A percentile compares a stretch with the other conserved stretches of the same genome.
phyloP scores from a whole-genome alignment of 1,140 invertebrate genomes.

The Papilio polyxenes region DNA sequence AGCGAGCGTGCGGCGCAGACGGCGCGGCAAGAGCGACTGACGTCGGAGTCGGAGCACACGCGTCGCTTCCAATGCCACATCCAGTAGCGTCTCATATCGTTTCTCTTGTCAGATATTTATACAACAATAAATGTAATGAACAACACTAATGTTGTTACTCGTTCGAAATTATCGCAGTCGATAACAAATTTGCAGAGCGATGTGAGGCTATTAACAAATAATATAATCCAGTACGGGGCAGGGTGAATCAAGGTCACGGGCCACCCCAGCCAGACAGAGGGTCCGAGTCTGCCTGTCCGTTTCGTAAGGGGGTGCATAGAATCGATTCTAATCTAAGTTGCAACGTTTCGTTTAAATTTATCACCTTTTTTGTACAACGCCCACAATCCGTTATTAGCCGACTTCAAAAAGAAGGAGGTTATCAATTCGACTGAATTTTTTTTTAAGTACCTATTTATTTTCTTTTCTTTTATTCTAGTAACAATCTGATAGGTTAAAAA shows the following conservation, averaged over 20 bases:
- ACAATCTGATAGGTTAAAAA: background rate
- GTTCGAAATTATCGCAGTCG: constrained; percentile 16
- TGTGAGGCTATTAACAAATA: constrained; percentile 23
- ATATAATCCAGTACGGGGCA: constrained; percentile 43
- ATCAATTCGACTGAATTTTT: too few species aligned
- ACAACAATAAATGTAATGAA: constrained; percentile 7
- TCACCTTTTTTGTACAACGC: background rate
- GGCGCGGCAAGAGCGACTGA: constrained; percentile 66
- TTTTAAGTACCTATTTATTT: background rate
- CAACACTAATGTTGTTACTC: background rate
- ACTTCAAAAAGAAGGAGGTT: too few species aligned
- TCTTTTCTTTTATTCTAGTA: background rate
- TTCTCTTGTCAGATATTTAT: constrained; percentile 12
- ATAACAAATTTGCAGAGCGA: constrained; percentile 29
- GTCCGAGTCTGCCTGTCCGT: constrained; percentile 52
- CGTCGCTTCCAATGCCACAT: constrained; percentile 43
- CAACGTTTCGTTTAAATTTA: constrained; percentile 6
- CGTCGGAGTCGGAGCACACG: constrained; percentile 47
- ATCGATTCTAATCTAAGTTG: constrained; percentile 53
- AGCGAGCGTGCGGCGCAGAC: constrained; percentile 55
- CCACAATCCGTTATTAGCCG: background rate
- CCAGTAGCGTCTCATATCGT: background rate
- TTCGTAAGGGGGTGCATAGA: constrained; percentile 44
- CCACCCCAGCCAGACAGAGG: constrained; percentile 69
- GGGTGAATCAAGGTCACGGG: constrained; percentile 68